Evolutionary conservation across 2,113 vertebrate species (phyloP), one percentile per base, ranked within the genome.

Genomic region (Nothobranchius furzeri): DNA sequence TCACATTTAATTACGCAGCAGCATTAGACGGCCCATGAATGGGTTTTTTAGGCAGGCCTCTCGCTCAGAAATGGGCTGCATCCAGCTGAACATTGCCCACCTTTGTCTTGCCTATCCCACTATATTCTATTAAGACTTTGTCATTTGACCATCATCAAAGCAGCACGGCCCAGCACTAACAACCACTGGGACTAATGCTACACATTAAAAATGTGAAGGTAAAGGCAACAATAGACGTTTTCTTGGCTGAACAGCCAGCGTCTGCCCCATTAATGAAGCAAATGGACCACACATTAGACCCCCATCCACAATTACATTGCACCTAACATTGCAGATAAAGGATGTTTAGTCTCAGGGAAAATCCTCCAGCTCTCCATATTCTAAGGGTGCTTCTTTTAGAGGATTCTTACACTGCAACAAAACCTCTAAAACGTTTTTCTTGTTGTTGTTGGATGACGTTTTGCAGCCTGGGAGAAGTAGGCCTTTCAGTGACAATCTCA

Each of bases 1-100:
- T 94, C 92, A 93, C 92, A 91, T 93, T 94, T 94, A 94, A 93
- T 94, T 93, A 94, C 90, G 86, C 68, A 79, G 50, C 87, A 81
- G 90, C 90, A 91, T 92, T 92, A 93, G 90, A 90, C 83, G 71
- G 85, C 84, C 87, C 69, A 89, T 93, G 93, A 93, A 93, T 92
- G 70, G 90, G 88, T 87, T 89, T 92, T 92, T 91, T 91, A 92
- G 89, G 82, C 89, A 88, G 81, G 90, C 91, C 90, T 91, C 89
- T 89, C 85, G 83, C 84, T 78, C 83, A 81, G 85, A 86, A 88
- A 89, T 85, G 87, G 89, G 87, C 84, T 70, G 83, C 87, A 85
- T 90, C 89, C 85, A 85, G 77, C 86, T 81, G 90, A 91, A 93
- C 92, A 93, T 92, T 91, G 90, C 88, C 87, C 88, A 92, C 91